Percentiles rank a stretch among this genome's conserved stretches.
phyloP scores from a whole-genome alignment of 2,113 vertebrate species.

The Noctilio leporinus region DNA sequence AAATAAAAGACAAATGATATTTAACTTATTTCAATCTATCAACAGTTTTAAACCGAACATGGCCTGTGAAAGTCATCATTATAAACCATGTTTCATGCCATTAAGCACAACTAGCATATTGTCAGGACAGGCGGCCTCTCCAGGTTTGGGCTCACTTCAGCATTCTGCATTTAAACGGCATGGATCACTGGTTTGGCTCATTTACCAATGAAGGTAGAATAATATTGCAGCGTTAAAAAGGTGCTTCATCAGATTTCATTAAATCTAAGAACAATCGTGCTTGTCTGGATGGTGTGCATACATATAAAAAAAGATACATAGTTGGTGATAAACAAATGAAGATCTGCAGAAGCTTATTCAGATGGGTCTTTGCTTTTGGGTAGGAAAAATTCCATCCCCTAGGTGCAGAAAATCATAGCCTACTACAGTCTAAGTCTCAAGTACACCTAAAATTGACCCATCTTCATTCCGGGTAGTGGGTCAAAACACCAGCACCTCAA shows the following conservation, averaged over 20 bases:
- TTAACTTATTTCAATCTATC: slow-evolving; percentile 79
- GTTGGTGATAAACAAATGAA: slow-evolving; percentile 43
- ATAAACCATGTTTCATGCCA: slow-evolving; percentile 85
- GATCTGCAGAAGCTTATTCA: neutral
- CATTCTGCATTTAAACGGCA: slow-evolving; percentile 82
- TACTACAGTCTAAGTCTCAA: slow-evolving; percentile 6
- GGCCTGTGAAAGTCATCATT: slow-evolving; percentile 85
- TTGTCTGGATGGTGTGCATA: slow-evolving; percentile 45
- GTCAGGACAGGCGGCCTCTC: slow-evolving; percentile 80
- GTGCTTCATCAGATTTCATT: slow-evolving; percentile 81
- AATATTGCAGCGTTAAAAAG: slow-evolving; percentile 82
- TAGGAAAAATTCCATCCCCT: neutral
- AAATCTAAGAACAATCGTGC: slow-evolving; percentile 71
- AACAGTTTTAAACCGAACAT: slow-evolving; percentile 82
- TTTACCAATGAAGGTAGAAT: slow-evolving; percentile 83
- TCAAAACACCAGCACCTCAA: neutral
- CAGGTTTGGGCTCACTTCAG: slow-evolving; percentile 78
- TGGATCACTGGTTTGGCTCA: slow-evolving; percentile 81
- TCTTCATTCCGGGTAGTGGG: neutral
- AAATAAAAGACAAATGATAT: slow-evolving; percentile 74
- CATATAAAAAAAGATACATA: slow-evolving; percentile 52
- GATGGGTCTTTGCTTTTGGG: neutral
- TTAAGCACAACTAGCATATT: slow-evolving; percentile 85
- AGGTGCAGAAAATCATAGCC: neutral
- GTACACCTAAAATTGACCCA: neutral